Percentiles rank a stretch among this genome's conserved stretches.
These are phyloP conservation scores for Styela plicata DNA, from an alignment of 23 tunicate genomes.

Conservation along the genomic window DNA sequence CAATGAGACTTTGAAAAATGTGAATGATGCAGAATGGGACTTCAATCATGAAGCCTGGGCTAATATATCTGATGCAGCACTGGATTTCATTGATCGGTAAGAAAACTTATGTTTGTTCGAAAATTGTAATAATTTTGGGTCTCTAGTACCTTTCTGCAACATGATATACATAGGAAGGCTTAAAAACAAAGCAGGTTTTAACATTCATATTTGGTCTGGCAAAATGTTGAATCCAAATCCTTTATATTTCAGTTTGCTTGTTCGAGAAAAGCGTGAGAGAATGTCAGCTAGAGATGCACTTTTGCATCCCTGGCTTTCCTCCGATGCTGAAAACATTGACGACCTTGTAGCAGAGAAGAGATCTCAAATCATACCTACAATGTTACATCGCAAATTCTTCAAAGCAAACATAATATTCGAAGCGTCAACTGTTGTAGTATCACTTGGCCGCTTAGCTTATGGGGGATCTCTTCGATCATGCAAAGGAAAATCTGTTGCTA, in stretches of 20 bases:
- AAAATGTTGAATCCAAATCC: not conserved
- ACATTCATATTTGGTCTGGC: not conserved
- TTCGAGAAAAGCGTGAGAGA: constrained; percentile 66
- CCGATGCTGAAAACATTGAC: constrained; percentile 25
- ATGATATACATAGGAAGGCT: too few relatives aligned
- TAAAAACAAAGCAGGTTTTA: not conserved
- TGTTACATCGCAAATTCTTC: constrained; percentile 79
- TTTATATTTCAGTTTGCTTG: constrained; percentile 41
- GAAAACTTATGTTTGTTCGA: constrained; percentile 9
- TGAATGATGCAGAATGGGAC: constrained; percentile 65
- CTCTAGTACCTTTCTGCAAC: too few relatives aligned
- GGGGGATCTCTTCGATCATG: constrained; percentile 77
- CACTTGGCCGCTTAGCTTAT: constrained; percentile 77
- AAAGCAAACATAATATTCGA: constrained; percentile 52
- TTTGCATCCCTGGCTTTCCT: constrained; percentile 87
- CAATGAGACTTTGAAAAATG: constrained; percentile 66
- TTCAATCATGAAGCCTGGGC: constrained; percentile 72
- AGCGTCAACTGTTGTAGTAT: constrained; percentile 52
- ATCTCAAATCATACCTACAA: constrained; percentile 72
- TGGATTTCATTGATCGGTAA: constrained; percentile 90
- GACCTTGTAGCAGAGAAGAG: constrained; percentile 60
- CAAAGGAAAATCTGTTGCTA: constrained; percentile 86
- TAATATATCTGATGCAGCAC: constrained; percentile 74
- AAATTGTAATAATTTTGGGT: too few relatives aligned
- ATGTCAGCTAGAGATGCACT: constrained; percentile 86